These are phyloP conservation scores for Otocyon megalotis DNA, from an alignment of 2,113 vertebrate genomes.

Conservation along the genomic window DNA sequence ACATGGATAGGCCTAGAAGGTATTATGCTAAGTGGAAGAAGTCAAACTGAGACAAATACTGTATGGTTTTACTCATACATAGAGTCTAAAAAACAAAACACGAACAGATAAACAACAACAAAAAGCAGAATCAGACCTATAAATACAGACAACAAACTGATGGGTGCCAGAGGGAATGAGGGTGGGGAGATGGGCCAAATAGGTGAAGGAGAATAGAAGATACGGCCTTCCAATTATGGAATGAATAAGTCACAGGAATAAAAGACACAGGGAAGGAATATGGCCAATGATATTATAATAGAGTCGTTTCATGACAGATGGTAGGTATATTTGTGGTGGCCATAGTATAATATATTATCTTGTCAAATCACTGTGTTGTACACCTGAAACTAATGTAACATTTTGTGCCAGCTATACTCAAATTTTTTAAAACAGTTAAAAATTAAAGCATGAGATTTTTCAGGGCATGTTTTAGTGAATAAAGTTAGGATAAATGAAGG, in stretches of 20 bases:
- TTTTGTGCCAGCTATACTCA: background rate
- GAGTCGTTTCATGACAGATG: background rate
- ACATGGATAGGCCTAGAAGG: background rate
- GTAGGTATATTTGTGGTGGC: background rate
- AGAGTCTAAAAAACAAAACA: background rate
- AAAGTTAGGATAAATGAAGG: background rate
- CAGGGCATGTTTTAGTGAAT: background rate
- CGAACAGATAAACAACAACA: background rate
- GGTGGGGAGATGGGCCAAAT: background rate
- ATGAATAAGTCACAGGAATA: background rate
- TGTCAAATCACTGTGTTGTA: background rate
- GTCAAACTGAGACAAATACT: background rate
- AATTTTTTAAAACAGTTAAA: background rate
- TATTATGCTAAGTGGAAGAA: background rate
- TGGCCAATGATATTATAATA: background rate
- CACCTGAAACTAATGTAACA: background rate
- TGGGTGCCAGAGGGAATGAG: background rate
- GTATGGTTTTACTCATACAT: background rate
- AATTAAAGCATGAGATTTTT: background rate
- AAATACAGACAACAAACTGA: background rate
- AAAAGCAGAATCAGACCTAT: background rate
- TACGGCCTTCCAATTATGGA: background rate
- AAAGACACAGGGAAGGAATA: background rate
- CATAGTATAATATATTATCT: background rate
- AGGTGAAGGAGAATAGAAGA: background rate